phyloP scores from a whole-genome alignment of 1,140 invertebrate genomes.

The Limonius californicus region DNA sequence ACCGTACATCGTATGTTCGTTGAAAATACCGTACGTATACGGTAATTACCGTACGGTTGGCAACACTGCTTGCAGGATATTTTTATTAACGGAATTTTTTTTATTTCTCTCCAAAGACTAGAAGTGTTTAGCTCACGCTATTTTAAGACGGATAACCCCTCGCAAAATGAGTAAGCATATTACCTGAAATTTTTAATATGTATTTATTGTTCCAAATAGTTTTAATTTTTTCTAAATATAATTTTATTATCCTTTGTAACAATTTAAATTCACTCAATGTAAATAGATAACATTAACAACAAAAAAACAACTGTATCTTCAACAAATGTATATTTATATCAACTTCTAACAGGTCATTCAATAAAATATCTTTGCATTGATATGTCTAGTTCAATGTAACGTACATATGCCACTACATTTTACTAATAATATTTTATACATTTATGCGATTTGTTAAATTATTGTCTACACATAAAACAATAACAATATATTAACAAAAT shows the following conservation, averaged over 20 bases:
- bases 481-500: not conserved
- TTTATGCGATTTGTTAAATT: not conserved
- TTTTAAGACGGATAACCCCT: too few species aligned
- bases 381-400: conserved; percentile 2
- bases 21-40: too few species aligned
- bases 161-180: too few species aligned
- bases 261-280: not conserved
- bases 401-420: not conserved
- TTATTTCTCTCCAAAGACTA: too few species aligned
- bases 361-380: not conserved
- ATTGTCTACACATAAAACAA: not conserved
- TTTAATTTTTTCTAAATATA: too few species aligned
- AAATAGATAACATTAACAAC: not conserved
- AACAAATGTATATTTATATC: not conserved
- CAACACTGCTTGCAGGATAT: too few species aligned
- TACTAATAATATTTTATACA: not conserved
- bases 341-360: not conserved
- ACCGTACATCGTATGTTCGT: too few species aligned
- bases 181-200: too few species aligned
- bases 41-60: too few species aligned
- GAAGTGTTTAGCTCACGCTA: too few species aligned
- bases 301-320: not conserved
- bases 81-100: too few species aligned
- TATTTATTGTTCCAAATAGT: too few species aligned
- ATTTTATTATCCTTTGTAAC: not conserved